Base-by-base conservation (phyloP, 1,140 invertebrate genomes). In the Pseudomyrmex cubaensis region DNA sequence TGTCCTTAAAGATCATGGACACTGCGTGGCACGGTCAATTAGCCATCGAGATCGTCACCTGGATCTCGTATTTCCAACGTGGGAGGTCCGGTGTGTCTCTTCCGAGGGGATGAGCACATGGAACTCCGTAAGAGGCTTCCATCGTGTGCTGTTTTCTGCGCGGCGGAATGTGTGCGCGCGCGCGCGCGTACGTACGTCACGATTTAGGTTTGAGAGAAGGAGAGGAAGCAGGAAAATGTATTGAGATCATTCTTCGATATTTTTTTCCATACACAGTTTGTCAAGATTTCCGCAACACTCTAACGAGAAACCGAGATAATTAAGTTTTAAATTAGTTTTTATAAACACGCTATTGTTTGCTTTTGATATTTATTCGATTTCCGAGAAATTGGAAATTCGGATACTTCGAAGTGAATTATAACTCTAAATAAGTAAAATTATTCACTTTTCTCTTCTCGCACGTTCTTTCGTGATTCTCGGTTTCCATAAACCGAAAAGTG, bases 81-180 rank as follows among this genome's bases (percentile, higher is more conserved):
- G 93, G 93, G 93, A 91, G 93, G 93, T 94, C 93, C 90, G 62
- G 44, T 59, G 76, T 83, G 77, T 93, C 91, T 88, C 87, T 94
- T 93, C 91, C 93, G 88, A 86, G 56, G 89, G 90, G 90, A 92
- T 92, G 93, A 89, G 85, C 90, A 62, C 84, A 75, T 87, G 92
- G 92, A 93, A 94, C 90, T 93, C 86, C 76, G 74, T 92, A 92
- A 91, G 92, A 92, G 91, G 92, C 91, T 93, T 92, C 92, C 88
- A 91, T 82, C 70, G 35, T 20, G 46, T 74, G 76, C 57, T 63
- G 22, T 74, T 67, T 83, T 48, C 57, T 76, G 73, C 83, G 48
- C 64, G 72, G 57, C 44, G 44, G 72, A 87, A 87, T 87, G 35
- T 7, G 35, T 35, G 35, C 35, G 35, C 3, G 35, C 35, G 35